Evolutionary conservation across 2,888 invertebrate genomes (phyloP).

Genomic region (Halocaridina rubra): DNA sequence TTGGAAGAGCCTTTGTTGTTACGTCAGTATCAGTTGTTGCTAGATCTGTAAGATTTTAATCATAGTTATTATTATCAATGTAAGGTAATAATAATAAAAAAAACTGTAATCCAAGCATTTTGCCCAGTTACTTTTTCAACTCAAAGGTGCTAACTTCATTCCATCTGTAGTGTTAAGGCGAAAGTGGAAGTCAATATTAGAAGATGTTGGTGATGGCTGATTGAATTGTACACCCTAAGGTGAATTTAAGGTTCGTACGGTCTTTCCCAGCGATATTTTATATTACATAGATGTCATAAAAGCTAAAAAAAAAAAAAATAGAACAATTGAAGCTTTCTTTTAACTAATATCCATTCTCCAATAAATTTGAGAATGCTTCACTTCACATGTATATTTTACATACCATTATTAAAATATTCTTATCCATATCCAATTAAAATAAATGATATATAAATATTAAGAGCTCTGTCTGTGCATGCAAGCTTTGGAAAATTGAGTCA

Average conservation of each 20-base stretch:
- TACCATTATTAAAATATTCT: not conserved
- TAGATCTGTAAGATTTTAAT: conserved; percentile 1
- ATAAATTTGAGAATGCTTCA: not conserved
- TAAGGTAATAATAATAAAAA: no score
- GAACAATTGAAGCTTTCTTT: no score
- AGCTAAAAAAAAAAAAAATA: no score
- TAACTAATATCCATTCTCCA: not conserved
- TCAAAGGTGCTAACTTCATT: conserved; percentile 58
- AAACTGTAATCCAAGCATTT: not conserved
- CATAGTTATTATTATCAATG: not conserved
- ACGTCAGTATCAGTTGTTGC: conserved; percentile 3
- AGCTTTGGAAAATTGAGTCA: not conserved
- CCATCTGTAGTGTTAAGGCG: conserved; percentile 56
- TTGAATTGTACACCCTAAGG: no score
- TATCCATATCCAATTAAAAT: not conserved
- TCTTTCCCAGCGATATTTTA: no score
- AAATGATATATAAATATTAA: no score
- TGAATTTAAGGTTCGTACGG: no score
- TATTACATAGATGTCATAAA: no score
- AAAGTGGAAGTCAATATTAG: conserved; percentile 24
- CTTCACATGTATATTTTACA: no score
- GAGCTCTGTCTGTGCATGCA: no score
- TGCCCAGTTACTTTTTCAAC: conserved; percentile 48
- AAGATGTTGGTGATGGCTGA: no score
- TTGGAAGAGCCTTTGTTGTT: not conserved